phyloP scores from a whole-genome alignment of 2,113 vertebrate genomes.

The Pithys albifrons region DNA sequence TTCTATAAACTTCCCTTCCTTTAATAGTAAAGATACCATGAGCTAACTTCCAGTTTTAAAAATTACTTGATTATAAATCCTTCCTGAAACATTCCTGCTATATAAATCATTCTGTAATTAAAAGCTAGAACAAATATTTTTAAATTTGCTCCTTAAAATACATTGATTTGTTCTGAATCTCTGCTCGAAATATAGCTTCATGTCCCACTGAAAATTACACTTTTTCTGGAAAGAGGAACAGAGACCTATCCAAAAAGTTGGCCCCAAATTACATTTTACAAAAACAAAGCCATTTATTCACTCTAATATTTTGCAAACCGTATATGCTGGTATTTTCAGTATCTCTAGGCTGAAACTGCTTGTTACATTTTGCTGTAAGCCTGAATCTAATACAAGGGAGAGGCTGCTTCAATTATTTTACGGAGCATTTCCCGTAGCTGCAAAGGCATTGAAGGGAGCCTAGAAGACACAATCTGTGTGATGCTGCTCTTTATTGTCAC shows the following conservation, averaged over 20 bases:
- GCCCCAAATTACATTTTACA: not conserved
- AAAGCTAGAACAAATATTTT: not conserved
- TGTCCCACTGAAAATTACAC: not conserved
- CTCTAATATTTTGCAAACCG: not conserved
- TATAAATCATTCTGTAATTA: not conserved
- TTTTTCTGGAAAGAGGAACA: not conserved
- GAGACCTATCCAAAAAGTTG: not conserved
- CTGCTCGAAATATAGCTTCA: not conserved
- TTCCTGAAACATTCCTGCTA: not conserved
- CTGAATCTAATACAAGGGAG: not conserved
- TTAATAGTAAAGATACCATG: not conserved
- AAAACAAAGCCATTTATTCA: not conserved
- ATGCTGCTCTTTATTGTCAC: conserved; percentile 68
- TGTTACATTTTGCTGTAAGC: not conserved
- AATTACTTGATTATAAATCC: not conserved
- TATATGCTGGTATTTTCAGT: not conserved
- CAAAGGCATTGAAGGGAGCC: conserved; percentile 54
- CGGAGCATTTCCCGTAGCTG: not conserved
- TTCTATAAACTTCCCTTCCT: not conserved
- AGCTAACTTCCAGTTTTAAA: not conserved
- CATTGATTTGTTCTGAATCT: not conserved
- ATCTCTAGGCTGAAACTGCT: conserved; percentile 30
- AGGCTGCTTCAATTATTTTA: not conserved
- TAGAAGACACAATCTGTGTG: not conserved
- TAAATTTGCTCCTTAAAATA: not conserved